Evolutionary conservation across 2,113 vertebrate genomes (phyloP).

Genomic region (Labrus mixtus): DNA sequence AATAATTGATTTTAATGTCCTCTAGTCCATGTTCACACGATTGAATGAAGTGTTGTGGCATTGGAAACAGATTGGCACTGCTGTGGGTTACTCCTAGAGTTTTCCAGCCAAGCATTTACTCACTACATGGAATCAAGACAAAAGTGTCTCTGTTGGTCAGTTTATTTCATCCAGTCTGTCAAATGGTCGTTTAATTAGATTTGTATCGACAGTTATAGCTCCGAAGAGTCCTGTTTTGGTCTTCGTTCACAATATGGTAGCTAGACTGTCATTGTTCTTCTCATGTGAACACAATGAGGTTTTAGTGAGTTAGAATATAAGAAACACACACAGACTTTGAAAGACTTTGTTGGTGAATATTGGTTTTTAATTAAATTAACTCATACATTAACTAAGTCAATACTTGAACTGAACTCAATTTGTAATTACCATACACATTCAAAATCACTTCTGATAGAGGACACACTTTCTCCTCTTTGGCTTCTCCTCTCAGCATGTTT

Average conservation of each 20-base stretch:
- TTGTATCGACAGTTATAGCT: constrained; percentile 28
- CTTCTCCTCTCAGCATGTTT: constrained; percentile 37
- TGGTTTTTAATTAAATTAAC: no score
- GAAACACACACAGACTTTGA: no score
- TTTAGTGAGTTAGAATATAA: no score
- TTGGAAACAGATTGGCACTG: constrained; percentile 17
- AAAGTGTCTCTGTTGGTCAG: constrained; percentile 28
- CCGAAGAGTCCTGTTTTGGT: constrained; percentile 36
- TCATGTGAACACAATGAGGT: background rate
- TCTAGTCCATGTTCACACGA: constrained; percentile 29
- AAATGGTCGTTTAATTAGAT: constrained; percentile 48
- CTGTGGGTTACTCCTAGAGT: constrained; percentile 19
- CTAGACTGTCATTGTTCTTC: no score
- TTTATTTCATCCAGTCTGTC: constrained; percentile 45
- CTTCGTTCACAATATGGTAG: background rate
- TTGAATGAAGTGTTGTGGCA: constrained; percentile 23
- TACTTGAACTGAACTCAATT: no score
- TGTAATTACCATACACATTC: no score
- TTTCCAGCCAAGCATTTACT: constrained; percentile 50
- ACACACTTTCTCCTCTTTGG: constrained; percentile 8
- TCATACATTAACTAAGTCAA: no score
- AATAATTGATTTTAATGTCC: constrained; percentile 17
- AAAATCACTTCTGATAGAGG: constrained; percentile 4
- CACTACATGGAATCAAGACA: constrained; percentile 39
- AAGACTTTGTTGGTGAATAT: no score